Base-by-base conservation (phyloP, 23 tunicate species). In the Corella eumyota region DNA sequence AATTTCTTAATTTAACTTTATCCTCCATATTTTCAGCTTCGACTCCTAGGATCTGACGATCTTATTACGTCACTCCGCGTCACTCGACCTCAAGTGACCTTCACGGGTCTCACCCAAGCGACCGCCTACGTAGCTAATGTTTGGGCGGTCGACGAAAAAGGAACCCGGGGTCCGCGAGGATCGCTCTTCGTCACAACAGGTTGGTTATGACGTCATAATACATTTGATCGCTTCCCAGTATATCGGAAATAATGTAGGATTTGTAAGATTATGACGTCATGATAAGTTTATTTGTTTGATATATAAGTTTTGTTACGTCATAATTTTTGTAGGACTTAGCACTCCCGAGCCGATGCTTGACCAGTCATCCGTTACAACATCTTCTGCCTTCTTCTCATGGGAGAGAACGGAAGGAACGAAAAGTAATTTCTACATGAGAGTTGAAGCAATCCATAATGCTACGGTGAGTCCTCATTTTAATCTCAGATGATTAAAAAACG, bases 71-170 rank as follows among this genome's bases (percentile, higher is more conserved):
- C n/a, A n/a, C n/a, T n/a, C n/a, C n/a, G 49, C n/a, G 50, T 49
- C 0, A 58, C 19, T 32, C 57, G 47, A 25, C 30, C 49, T 1
- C 23, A 28, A 20, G 67, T 75, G 2, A 56, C 66, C 32, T 75
- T 75, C 67, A 40, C 33, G 6, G 32, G 34, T 32, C 58, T 75
- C 19, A 6, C 26, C 13, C 65, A 58, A 50, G 82, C 82, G 20
- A 65, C 82, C 22, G 32, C 66, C 32, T 75, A 75, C 40, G 34
- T 48, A 5, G 82, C 58, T 2, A 2, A 20, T 20, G 34, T 75
- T 6, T 57, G 37, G 37, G 82, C 73, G 33, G n/a, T 33, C 27
- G 50, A 45, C 21, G 22, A 32, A 20, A 61, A 66, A 19, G 82
- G 67, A 0, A 40, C 3, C 2, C 34, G 6, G 25, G 68, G 82